Percentiles rank a stretch among this genome's conserved stretches.
phyloP scores from a whole-genome alignment of 1,140 invertebrate genomes.

The Macrocentrus cingulum region DNA sequence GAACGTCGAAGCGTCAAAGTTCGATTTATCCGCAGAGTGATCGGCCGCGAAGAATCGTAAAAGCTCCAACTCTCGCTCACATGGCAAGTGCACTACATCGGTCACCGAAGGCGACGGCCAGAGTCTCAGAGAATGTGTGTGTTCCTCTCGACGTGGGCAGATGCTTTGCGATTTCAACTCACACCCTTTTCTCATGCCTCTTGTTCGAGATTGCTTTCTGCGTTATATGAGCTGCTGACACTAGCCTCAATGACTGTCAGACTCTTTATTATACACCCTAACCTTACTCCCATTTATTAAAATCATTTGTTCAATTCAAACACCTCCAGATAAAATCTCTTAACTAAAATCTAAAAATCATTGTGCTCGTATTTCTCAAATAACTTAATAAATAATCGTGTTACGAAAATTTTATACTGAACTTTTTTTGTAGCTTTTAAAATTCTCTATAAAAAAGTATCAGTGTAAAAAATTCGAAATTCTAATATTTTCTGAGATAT shows the following conservation, averaged over 20 bases:
- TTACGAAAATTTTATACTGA: too few species aligned
- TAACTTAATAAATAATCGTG: too few species aligned
- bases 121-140: constrained; percentile 6
- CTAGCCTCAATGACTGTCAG: neutral
- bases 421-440: too few species aligned
- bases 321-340: too few species aligned
- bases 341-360: too few species aligned
- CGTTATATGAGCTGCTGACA: neutral
- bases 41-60: constrained; percentile 20
- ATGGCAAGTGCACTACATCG: neutral
- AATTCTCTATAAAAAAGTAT: too few species aligned
- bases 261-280: neutral
- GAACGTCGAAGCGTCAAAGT: constrained; percentile 23
- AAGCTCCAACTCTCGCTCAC: too few species aligned
- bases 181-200: constrained; percentile 8
- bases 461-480: too few species aligned
- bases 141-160: constrained; percentile 26
- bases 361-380: too few species aligned
- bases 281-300: too few species aligned
- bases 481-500: too few species aligned
- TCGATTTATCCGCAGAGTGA: constrained; percentile 23
- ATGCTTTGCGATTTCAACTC: constrained; percentile 18
- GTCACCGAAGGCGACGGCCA: constrained; percentile 7
- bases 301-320: too few species aligned
- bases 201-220: constrained; percentile 19